Base-by-base conservation (phyloP, 2,888 invertebrate species). In the Panzeria rudis region DNA sequence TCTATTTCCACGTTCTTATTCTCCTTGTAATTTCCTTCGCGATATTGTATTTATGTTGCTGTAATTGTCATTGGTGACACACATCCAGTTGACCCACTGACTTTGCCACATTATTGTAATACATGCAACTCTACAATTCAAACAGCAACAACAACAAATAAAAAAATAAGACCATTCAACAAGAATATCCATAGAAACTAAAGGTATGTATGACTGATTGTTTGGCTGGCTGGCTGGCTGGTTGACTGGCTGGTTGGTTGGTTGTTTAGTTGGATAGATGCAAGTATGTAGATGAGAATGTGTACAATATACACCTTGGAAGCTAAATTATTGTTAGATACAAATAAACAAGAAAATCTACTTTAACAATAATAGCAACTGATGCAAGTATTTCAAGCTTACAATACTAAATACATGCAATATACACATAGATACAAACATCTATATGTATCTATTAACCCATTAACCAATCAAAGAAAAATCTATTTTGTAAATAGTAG, bases 21-120 rank as follows among this genome's bases (percentile, higher is more conserved):
- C 50, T 52, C 23, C 29, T 20, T 13, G n/a, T n/a, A 69, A 73
- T 61, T 84, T 84, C 76, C 68, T 80, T 64, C n/a, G 75, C 64
- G 54, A 50, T 62, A 32, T 78, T 75, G 71, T 64, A 62, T 71
- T 64, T 47, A 47, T 13, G 38, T 76, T 50, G 59, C 25, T 82
- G 11, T 75, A 82, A 78, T 75, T 82, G 75, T 79, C 71, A 78
- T 66, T 79, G 78, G 75, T 85, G 82, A 85, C 85, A 85, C 75
- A 85, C 82, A 85, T 85, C 59, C 75, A 64, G 38, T 79, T 85
- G 85, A 85, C 82, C 85, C 85, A 85, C 85, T 85, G 78, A 85
- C 78, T 85, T 78, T 82, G 82, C 75, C 59, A 85, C 75, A 79
- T 79, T 85, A 61, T 71, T 66, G 78, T 75, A 79, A 52, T 75